Percentiles rank a stretch among this genome's conserved stretches.
phyloP scores from a whole-genome alignment of 2,113 vertebrate species.

The Mustela lutreola region DNA sequence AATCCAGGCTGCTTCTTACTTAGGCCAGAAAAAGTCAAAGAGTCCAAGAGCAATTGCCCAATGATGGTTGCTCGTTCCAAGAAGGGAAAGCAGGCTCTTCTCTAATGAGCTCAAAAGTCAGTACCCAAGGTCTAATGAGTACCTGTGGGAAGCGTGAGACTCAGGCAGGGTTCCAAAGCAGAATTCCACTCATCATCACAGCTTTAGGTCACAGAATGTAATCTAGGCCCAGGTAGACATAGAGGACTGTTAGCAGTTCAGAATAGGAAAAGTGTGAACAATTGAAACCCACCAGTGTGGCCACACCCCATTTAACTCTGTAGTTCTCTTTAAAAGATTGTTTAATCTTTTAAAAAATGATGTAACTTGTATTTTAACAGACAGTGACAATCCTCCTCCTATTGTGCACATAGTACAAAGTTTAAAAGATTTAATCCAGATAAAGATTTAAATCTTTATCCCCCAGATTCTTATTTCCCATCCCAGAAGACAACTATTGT shows the following conservation, averaged over 20 bases:
- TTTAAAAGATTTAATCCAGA: background rate
- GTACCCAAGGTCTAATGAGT: background rate
- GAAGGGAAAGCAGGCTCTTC: background rate
- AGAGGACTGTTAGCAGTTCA: background rate
- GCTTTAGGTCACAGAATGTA: background rate
- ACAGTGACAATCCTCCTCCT: too few relatives aligned
- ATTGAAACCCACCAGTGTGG: background rate
- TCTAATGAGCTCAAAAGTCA: background rate
- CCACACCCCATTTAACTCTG: background rate
- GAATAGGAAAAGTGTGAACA: background rate
- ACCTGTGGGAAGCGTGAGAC: background rate
- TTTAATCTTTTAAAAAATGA: background rate
- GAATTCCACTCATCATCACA: background rate
- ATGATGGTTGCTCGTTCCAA: background rate
- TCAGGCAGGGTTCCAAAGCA: background rate
- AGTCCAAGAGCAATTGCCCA: background rate
- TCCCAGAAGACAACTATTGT: background rate
- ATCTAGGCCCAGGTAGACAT: background rate
- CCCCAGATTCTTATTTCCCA: slow-evolving; percentile 28
- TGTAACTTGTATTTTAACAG: slow-evolving; percentile 53
- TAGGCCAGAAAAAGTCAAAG: background rate
- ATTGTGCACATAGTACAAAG: background rate
- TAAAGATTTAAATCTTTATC: background rate
- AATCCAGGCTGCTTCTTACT: background rate
- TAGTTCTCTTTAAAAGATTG: slow-evolving; percentile 6